Conservation (phyloP, 2,113 vertebrate species). For the Lepisosteus osseus region DNA sequence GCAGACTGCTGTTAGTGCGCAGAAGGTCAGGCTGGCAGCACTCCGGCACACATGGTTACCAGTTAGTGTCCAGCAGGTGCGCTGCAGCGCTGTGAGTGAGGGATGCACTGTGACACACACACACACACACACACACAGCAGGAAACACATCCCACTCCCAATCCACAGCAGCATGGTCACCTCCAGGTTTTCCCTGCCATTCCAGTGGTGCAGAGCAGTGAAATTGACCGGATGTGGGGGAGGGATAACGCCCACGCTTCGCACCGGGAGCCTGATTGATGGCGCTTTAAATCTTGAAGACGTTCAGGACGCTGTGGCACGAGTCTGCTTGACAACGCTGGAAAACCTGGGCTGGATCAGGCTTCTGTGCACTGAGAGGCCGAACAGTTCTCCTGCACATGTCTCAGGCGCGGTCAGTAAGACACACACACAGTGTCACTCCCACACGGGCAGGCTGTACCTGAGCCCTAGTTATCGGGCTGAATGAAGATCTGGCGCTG, state of each 20-base stretch:
- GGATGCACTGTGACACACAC: conserved; percentile 16
- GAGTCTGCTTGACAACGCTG: too few relatives aligned
- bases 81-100: background rate
- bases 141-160: background rate
- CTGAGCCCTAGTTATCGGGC: conserved; percentile 87
- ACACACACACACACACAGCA: conserved; percentile 3
- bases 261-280: too few relatives aligned
- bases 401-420: too few relatives aligned
- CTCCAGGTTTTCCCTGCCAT: background rate
- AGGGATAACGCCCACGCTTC: too few relatives aligned
- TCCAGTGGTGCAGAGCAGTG: too few relatives aligned
- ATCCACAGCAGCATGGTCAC: background rate
- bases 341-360: too few relatives aligned
- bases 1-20: background rate
- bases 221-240: too few relatives aligned
- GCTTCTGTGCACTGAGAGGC: too few relatives aligned
- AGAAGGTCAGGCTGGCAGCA: background rate
- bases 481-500: conserved; percentile 99
- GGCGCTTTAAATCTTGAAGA: too few relatives aligned
- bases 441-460: conserved; percentile 68
- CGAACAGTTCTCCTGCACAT: too few relatives aligned
- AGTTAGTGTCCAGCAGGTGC: background rate
- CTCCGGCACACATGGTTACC: background rate
- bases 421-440: background rate
- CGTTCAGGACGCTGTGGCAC: too few relatives aligned